phyloP scores from a whole-genome alignment of 2,888 invertebrate species.

The Antheraea assamensis region DNA sequence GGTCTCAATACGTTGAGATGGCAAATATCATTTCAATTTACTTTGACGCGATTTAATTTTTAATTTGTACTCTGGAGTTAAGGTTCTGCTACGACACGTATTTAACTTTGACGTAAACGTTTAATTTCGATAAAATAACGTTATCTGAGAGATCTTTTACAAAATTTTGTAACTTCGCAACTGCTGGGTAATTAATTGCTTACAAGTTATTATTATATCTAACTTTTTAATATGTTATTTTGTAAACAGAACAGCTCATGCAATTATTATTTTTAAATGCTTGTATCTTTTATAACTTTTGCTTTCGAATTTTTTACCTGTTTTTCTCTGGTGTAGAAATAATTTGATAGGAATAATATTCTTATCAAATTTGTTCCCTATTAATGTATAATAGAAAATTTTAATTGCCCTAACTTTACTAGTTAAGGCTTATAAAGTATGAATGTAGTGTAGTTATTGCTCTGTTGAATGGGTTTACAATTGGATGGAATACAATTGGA shows the following conservation, averaged over 20 bases:
- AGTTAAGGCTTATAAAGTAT: not conserved
- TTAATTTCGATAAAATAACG: not conserved
- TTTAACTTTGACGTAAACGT: not conserved
- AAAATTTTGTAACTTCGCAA: not conserved
- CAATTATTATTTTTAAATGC: not conserved
- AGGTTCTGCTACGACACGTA: not conserved
- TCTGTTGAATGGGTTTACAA: too few species aligned
- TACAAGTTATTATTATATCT: not conserved
- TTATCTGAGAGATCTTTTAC: not conserved
- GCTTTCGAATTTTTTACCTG: not conserved
- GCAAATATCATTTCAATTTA: slow-evolving; percentile 5
- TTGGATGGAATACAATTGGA: too few species aligned
- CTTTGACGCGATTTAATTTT: slow-evolving; percentile 1
- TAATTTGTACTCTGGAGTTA: not conserved
- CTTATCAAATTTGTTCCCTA: too few species aligned
- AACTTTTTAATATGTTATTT: not conserved
- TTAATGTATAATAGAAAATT: not conserved
- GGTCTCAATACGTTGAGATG: not conserved
- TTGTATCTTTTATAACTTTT: not conserved
- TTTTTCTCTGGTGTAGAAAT: not conserved
- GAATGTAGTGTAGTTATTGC: not conserved
- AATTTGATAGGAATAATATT: not conserved
- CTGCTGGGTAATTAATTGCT: not conserved
- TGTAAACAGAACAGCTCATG: not conserved
- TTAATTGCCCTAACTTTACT: not conserved